Base-by-base conservation (phyloP, 2,888 invertebrate species). In the Itoplectis maculator region DNA sequence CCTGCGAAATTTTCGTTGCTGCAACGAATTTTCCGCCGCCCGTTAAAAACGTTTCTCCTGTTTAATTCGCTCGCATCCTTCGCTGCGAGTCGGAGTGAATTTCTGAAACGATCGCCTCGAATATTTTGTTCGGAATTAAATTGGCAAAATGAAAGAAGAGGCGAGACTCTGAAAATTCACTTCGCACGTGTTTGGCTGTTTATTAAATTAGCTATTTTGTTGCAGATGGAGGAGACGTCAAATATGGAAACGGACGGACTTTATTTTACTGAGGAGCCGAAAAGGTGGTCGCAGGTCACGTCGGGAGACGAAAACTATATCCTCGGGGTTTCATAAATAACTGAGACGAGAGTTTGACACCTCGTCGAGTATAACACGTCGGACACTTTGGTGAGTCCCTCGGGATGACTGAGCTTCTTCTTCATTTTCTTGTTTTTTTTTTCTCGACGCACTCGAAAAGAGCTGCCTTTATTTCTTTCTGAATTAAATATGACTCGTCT, bases 291-390 rank as follows among this genome's bases (percentile, higher is more conserved):
- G 59, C 59, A 37, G 70, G 65, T 59, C 78, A 75, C 49, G 66
- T 72, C 61, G 51, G n/a, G n/a, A 59, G 65, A 72, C 66, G 51
- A 68, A 73, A 81, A 40, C n/a, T n/a, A n/a, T 69, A 75, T 75
- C 69, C 65, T 70, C 37, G 59, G 18, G 73, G 51, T 51, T 83
- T 75, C 72, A 81, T 84, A 83, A 84, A 84, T 84, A 84, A 83
- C 69, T 79, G 76, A 84, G 81, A 81, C 81, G 74, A 75, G 79
- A 84, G 84, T 84, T 84, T 84, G 84, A 84, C 83, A 81, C 81
- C 79, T 72, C 51, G 79, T 79, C 75, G 70, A 81, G 81, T 74
- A 56, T 66, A n/a, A 68, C 59, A 54, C 61, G 45, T 59, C 68
- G 51, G 66, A 66, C 78, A 35, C n/a, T 78, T 77, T 63, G 63